Conservation (phyloP, 2,113 vertebrate genomes). For the Pholis gunnellus region DNA sequence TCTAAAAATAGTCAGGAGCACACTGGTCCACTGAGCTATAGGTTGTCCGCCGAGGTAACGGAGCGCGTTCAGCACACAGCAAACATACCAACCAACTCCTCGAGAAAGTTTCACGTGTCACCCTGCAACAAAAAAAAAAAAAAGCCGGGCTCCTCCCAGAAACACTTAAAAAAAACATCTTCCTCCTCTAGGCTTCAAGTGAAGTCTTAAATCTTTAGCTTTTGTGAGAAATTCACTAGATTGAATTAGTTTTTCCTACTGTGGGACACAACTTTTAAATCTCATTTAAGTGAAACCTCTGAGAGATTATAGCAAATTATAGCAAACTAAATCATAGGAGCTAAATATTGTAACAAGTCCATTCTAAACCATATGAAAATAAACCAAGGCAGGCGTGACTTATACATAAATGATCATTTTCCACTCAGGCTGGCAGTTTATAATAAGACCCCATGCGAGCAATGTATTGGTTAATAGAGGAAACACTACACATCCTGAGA, state of each 20-base stretch:
- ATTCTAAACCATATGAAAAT: not conserved
- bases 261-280: not conserved
- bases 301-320: not conserved
- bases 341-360: not conserved
- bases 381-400: not conserved
- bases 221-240: constrained; percentile 6
- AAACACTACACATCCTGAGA: constrained; percentile 64
- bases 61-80: constrained; percentile 38
- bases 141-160: constrained; percentile 75
- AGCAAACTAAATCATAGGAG: constrained; percentile 8
- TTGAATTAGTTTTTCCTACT: constrained; percentile 3
- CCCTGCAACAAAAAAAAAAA: constrained; percentile 24
- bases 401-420: not conserved
- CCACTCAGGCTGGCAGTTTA: not conserved
- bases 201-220: constrained; percentile 3
- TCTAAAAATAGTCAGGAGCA: constrained; percentile 61
- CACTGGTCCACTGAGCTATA: constrained; percentile 22
- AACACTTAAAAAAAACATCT: constrained; percentile 36
- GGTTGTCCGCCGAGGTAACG: constrained; percentile 56
- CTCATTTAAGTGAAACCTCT: not conserved
- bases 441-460: constrained; percentile 10
- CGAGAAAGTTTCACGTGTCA: constrained; percentile 81
- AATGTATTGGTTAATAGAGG: constrained; percentile 54
- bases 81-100: constrained; percentile 62
- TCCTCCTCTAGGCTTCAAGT: constrained; percentile 52